Evolutionary conservation across 2,797 vertebrate species (phyloP), one percentile per base, ranked within the genome.

Genomic region (Lacerta agilis): DNA sequence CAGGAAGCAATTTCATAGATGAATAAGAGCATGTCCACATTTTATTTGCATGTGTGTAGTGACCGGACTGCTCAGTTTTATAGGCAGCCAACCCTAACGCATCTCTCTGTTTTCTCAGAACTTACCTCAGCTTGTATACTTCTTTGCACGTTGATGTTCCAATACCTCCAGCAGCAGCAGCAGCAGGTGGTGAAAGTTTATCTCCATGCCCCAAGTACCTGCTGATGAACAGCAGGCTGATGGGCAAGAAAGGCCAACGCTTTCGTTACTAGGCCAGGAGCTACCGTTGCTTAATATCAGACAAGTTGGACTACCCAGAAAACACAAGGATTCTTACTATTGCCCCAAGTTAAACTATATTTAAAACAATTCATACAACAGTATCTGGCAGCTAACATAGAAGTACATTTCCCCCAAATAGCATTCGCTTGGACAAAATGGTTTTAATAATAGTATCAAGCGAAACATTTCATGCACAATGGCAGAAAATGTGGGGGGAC

Each of bases 401-500:
- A 25, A 66, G n/a, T 20, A 66, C 38, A 67, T 76, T 82, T 18
- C n/a, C 41, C 43, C 9, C 29, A 15, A 79, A 71, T 36, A 82
- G 11, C 5, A 55, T 38, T n/a, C 4, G 27, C 25, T 78, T 78
- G 3, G 76, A 10, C 25, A 33, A 49, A 86, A 25, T 69, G 10
- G 25, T 36, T 61, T 61, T 61, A 61, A 61, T 61, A 61, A 61
- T 61, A n/a, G 4, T 80, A 79, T 45, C 33, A 61, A n/a, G 7
- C 49, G 87, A 64, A 86, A 58, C 11, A 84, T 61, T 6, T 81
- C 5, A 0, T 27, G 38, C 13, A 38, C 17, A 80, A 7, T 9
- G 88, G 0, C 23, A 0, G 0, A 81, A 82, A 41, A 76, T 20
- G n/a, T 4, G 75, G 0, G 0, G 29, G 82, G 36, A 78, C 11